A percentile compares a stretch with the other conserved stretches of the same genome.
These are phyloP conservation scores for Lampris incognitus DNA, from an alignment of 2,113 vertebrate genomes.

Conservation along the genomic window DNA sequence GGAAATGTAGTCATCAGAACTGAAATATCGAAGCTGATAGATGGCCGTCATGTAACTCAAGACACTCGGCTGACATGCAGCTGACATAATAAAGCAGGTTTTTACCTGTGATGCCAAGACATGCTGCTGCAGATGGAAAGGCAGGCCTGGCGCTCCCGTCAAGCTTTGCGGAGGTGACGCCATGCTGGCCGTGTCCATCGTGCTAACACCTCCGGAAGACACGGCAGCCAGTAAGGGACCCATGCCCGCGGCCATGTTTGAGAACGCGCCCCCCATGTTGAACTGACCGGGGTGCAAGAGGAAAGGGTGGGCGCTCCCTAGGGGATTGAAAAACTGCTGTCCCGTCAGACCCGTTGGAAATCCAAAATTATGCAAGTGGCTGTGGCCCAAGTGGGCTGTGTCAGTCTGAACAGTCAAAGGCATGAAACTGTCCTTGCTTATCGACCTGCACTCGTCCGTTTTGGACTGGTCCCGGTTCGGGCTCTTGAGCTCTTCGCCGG, in stretches of 20 bases:
- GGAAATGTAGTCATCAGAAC: background rate
- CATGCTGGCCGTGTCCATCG: conserved; percentile 89
- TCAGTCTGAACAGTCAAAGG: conserved; percentile 94
- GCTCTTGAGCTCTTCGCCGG: conserved; percentile 88
- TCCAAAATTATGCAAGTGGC: conserved; percentile 91
- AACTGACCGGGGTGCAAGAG: conserved; percentile 96
- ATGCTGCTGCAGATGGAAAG: conserved; percentile 97
- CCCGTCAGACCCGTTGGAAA: conserved; percentile 90
- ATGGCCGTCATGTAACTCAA: background rate
- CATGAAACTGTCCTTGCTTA: conserved; percentile 88
- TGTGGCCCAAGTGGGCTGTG: conserved; percentile 86
- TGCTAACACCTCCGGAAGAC: conserved; percentile 88
- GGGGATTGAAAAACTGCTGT: conserved; percentile 95
- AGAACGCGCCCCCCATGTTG: conserved; percentile 95
- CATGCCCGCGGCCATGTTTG: conserved; percentile 95
- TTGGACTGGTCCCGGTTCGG: conserved; percentile 86
- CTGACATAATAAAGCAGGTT: conserved; percentile 50
- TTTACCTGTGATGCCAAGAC: conserved; percentile 97
- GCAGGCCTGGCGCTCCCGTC: conserved; percentile 86
- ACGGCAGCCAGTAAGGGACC: conserved; percentile 93
- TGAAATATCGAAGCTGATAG: background rate
- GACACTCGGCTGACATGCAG: background rate
- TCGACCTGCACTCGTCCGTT: conserved; percentile 86
- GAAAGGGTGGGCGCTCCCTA: conserved; percentile 91
- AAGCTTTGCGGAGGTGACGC: conserved; percentile 90